These are phyloP conservation scores for Bombus ignitus DNA, from an alignment of 1,140 invertebrate genomes.

Conservation along the genomic window DNA sequence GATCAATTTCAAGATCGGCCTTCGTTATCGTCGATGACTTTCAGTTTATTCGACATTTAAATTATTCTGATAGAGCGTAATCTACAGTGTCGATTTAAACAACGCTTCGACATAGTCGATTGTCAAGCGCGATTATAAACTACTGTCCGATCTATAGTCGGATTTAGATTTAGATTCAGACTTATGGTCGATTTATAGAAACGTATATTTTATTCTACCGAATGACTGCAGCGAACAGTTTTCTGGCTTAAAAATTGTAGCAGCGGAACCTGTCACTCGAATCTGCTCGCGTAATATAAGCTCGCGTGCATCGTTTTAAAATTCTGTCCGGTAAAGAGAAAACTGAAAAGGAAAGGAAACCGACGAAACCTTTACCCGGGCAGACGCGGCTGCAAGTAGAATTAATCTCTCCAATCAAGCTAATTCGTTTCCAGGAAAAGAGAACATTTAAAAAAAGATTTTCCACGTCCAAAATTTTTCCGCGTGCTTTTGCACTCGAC, in stretches of 20 bases:
- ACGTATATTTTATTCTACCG: neutral
- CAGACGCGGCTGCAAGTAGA: slow-evolving; percentile 26
- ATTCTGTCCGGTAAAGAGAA: slow-evolving; percentile 28
- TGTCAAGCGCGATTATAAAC: neutral
- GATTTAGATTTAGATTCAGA: no score
- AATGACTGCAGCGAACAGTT: slow-evolving; percentile 50
- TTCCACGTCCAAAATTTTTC: slow-evolving; percentile 6
- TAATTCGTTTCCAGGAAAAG: slow-evolving; percentile 7
- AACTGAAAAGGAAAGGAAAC: slow-evolving; percentile 1
- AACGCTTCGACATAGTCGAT: neutral
- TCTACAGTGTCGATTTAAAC: no score
- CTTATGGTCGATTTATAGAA: neutral
- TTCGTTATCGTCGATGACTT: neutral
- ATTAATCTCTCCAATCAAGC: slow-evolving; percentile 38
- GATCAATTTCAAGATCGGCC: neutral
- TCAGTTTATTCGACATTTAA: neutral
- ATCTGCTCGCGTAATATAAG: slow-evolving; percentile 57
- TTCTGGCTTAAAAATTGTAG: slow-evolving; percentile 47
- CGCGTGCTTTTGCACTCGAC: neutral
- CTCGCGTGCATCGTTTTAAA: slow-evolving; percentile 54
- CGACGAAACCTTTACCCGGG: slow-evolving; percentile 3
- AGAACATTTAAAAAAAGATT: slow-evolving; percentile 18
- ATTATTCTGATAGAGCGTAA: no score
- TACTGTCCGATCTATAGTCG: neutral
- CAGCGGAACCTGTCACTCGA: slow-evolving; percentile 42